Percentiles rank a stretch among this genome's conserved stretches.
phyloP scores from a whole-genome alignment of 1,140 invertebrate species.

The Subanguina moxae region DNA sequence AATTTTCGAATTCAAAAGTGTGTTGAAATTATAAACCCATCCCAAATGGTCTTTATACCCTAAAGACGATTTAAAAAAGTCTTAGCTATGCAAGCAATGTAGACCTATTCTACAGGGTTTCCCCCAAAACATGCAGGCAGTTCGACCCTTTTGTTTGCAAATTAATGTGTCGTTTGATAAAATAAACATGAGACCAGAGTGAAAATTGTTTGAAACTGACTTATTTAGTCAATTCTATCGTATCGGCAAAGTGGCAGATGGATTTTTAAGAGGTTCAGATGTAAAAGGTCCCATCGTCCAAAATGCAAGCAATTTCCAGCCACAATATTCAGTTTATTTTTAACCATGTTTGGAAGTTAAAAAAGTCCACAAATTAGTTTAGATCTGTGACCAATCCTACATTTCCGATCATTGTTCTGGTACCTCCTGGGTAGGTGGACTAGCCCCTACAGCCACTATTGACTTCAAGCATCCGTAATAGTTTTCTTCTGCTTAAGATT shows the following conservation, averaged over 20 bases:
- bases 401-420: conserved; percentile 27
- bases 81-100: too few species aligned
- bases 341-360: not conserved
- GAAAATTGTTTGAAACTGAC: not conserved
- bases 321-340: conserved; percentile 31
- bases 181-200: too few species aligned
- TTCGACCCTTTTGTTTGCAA: too few species aligned
- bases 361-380: conserved; percentile 1
- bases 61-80: too few species aligned
- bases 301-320: conserved; percentile 35
- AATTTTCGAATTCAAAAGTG: too few species aligned
- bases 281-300: conserved; percentile 22
- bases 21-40: too few species aligned
- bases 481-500: not conserved
- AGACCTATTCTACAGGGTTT: too few species aligned
- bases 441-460: conserved; percentile 15
- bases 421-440: conserved; percentile 55
- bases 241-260: conserved; percentile 20
- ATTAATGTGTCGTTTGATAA: too few species aligned
- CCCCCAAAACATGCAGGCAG: too few species aligned
- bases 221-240: conserved; percentile 42
- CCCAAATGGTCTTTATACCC: too few species aligned
- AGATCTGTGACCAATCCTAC: conserved; percentile 32
- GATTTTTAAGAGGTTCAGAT: conserved; percentile 26
- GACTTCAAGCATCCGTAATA: conserved; percentile 21